Evolutionary conservation across 2,888 invertebrate genomes (phyloP).

Genomic region (Panzeria rudis): DNA sequence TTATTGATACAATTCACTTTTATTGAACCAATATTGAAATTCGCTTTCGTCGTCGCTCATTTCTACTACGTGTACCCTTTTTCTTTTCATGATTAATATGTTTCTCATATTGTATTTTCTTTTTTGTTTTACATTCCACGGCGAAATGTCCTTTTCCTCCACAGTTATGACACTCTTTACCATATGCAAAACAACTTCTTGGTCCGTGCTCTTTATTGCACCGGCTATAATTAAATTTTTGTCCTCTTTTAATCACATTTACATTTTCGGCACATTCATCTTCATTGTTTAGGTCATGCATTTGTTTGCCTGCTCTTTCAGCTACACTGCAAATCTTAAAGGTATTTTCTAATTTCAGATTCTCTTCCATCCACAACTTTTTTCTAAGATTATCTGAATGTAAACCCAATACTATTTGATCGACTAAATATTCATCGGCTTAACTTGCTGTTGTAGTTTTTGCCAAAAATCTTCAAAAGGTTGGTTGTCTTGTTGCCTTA

Average conservation of each 20-base stretch:
- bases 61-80: neutral
- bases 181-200: conserved; percentile 13
- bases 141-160: conserved; percentile 8
- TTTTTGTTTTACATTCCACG: conserved; percentile 18
- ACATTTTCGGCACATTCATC: conserved; percentile 10
- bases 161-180: neutral
- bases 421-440: conserved; percentile 2
- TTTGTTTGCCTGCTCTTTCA: neutral
- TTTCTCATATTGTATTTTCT: neutral
- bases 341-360: neutral
- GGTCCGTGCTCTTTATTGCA: conserved; percentile 25
- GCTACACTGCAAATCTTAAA: neutral
- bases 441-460: conserved; percentile 9
- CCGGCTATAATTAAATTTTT: conserved; percentile 8
- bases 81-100: neutral
- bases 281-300: conserved; percentile 11
- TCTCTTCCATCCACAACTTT: conserved; percentile 8
- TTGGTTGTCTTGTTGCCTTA: conserved; percentile 14
- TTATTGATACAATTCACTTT: neutral
- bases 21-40: conserved; percentile 6
- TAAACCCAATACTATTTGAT: neutral
- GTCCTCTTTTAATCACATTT: conserved; percentile 8
- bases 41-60: neutral
- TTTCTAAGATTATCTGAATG: neutral
- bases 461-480: conserved; percentile 6